These are phyloP conservation scores for Stenopsyche tienmushanensis DNA, from an alignment of 1,140 invertebrate species.

Conservation along the genomic window DNA sequence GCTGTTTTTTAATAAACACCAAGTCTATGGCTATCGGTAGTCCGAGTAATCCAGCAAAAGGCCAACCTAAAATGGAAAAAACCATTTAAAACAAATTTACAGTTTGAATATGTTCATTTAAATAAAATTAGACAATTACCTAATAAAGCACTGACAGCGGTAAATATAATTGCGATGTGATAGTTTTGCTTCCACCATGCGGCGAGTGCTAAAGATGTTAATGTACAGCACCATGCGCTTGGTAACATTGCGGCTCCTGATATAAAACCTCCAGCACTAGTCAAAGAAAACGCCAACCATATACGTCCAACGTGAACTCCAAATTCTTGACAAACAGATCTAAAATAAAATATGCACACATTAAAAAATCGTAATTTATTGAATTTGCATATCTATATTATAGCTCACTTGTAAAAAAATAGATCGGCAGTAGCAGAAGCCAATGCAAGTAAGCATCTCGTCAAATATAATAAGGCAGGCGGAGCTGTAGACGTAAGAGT, in stretches of 20 bases:
- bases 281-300: conserved; percentile 78
- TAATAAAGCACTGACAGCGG: conserved; percentile 74
- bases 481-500: conserved; percentile 76
- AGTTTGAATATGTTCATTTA: background rate
- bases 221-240: conserved; percentile 89
- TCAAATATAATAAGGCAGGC: conserved; percentile 87
- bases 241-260: conserved; percentile 88
- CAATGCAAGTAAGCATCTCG: conserved; percentile 80
- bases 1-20: conserved; percentile 62
- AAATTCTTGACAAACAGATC: conserved; percentile 85
- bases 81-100: background rate
- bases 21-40: conserved; percentile 90
- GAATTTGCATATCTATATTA: no score
- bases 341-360: conserved; percentile 56
- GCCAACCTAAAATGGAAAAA: conserved; percentile 73
- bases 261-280: conserved; percentile 91
- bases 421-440: conserved; percentile 81
- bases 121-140: conserved; percentile 46
- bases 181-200: conserved; percentile 83
- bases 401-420: conserved; percentile 89
- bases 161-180: conserved; percentile 78
- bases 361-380: no score
- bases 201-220: conserved; percentile 76
- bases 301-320: conserved; percentile 85
- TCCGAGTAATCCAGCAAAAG: conserved; percentile 86